Conservation (phyloP, 2,797 vertebrate genomes). For the Manis crassicaudata region DNA sequence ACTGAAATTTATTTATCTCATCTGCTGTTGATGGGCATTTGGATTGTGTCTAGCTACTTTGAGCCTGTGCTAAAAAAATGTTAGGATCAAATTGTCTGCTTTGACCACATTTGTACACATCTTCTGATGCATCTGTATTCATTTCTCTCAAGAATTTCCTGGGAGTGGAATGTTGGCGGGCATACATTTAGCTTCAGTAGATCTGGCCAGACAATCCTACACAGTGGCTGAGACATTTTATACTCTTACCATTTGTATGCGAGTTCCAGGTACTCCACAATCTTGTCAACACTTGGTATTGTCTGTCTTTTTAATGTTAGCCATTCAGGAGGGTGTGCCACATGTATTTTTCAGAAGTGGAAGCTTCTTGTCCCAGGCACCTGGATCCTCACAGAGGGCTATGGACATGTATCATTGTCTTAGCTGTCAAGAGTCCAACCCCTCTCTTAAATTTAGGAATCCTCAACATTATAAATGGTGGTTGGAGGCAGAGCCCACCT, state of each 20-base stretch:
- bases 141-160: background rate
- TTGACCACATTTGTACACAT: accelerated
- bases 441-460: background rate
- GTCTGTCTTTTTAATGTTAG: background rate
- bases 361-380: background rate
- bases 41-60: background rate
- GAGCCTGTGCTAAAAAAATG: too few relatives aligned
- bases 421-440: background rate
- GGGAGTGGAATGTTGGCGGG: background rate
- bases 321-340: background rate
- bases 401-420: background rate
- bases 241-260: accelerated
- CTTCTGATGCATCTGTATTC: background rate
- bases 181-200: background rate
- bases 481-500: background rate
- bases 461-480: background rate
- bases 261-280: background rate
- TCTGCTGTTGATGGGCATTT: background rate
- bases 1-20: too few relatives aligned
- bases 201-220: background rate
- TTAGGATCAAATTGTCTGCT: too few relatives aligned
- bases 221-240: background rate
- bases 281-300: background rate
- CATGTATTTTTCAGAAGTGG: background rate
- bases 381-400: background rate